Percentiles rank a stretch among this genome's conserved stretches.
Conservation (phyloP, 2,797 vertebrate genomes). For the Sebastes trivittatus region DNA sequence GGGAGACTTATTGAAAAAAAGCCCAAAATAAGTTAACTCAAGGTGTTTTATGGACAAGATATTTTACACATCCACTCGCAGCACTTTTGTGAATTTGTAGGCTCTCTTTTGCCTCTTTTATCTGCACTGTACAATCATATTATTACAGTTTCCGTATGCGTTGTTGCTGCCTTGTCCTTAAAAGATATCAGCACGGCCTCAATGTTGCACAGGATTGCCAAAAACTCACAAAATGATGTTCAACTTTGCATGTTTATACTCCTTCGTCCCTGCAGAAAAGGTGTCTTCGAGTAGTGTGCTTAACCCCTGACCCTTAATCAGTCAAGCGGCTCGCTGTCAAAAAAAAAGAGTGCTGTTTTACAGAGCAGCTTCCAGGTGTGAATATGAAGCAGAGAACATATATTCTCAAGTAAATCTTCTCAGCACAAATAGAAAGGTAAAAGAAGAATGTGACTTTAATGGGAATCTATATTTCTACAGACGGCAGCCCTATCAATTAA, state of each 20-base stretch:
- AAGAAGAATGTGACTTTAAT: neutral
- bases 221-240: neutral
- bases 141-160: neutral
- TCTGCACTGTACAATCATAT: neutral
- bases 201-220: neutral
- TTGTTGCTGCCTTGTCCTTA: neutral
- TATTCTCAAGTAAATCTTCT: neutral
- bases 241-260: neutral
- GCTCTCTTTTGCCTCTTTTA: neutral
- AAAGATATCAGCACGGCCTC: neutral
- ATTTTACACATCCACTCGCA: neutral
- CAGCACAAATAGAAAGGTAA: neutral
- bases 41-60: neutral
- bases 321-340: neutral
- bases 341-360: neutral
- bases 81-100: neutral
- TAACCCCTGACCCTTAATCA: constrained; percentile 15
- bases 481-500: neutral
- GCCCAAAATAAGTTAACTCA: neutral
- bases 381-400: neutral
- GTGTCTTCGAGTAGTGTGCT: neutral
- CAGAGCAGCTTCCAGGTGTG: constrained; percentile 14
- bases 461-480: neutral
- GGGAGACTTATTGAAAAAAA: neutral
- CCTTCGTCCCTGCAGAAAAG: neutral